phyloP scores from a whole-genome alignment of 2,888 invertebrate species.

The Drosophila koepferae region DNA sequence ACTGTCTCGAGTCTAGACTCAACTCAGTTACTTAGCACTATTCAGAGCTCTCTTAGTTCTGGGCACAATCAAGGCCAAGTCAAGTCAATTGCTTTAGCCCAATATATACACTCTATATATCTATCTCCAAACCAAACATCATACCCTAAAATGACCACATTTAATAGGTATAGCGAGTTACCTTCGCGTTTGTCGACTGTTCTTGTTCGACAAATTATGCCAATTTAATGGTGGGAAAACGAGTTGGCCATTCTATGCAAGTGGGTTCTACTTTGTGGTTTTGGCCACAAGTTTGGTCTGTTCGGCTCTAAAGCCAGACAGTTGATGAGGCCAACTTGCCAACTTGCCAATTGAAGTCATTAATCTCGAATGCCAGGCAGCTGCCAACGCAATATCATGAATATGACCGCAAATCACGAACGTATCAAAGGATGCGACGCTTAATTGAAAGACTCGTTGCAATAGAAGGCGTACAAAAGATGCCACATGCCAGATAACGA shows the following conservation, averaged over 20 bases:
- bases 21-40: too few species aligned
- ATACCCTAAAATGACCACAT: background rate
- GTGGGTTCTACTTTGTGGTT: slow-evolving; percentile 46
- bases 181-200: slow-evolving; percentile 31
- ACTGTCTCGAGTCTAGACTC: too few species aligned
- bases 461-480: slow-evolving; percentile 9
- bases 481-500: background rate
- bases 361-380: slow-evolving; percentile 32
- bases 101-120: background rate
- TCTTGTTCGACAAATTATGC: slow-evolving; percentile 81
- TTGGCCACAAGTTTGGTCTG: slow-evolving; percentile 31
- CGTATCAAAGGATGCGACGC: slow-evolving; percentile 35
- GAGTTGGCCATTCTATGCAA: slow-evolving; percentile 62
- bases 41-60: too few species aligned
- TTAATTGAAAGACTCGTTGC: slow-evolving; percentile 37
- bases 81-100: too few species aligned
- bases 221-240: slow-evolving; percentile 80
- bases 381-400: slow-evolving; percentile 25
- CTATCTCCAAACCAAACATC: background rate
- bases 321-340: slow-evolving; percentile 17
- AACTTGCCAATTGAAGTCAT: slow-evolving; percentile 56
- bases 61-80: too few species aligned
- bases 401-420: slow-evolving; percentile 21
- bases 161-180: slow-evolving; percentile 50
- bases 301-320: background rate